Base-by-base conservation (phyloP, 2,888 invertebrate genomes). In the Phrixothrix hirtus region DNA sequence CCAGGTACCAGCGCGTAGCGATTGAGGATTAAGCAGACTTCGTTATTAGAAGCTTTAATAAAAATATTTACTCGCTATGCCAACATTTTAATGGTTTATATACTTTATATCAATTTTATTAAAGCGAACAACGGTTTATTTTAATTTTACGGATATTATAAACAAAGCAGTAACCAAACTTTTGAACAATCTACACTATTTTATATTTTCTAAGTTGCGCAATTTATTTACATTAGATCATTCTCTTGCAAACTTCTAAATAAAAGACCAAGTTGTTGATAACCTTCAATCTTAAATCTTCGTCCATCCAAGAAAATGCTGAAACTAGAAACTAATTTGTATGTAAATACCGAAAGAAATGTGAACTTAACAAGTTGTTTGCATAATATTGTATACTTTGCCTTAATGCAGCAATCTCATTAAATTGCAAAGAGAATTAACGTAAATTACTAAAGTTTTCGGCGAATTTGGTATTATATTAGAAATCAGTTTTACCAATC, bases 281-380 rank as follows among this genome's bases (percentile, higher is more conserved):
- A 41, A 35, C 39, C 26, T 47, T 32, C 49, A 49, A 49, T 49
- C 42, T 31, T 42, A 30, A 16, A 30, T 34, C 42, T 43, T 36
- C 27, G 31, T 13, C 29, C 42, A 43, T 31, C 42, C 35, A 21
- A 30, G 49, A 43, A 45, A 32, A 47, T 47, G 26, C 30, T 16
- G 27, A 31, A 43, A 25, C 42, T 42, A 49, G 32, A 35, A 49
- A 49, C 49, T 42, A 49, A 49, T 49, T 49, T 49, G 49, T 49
- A 49, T 49, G 49, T 37, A 49, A 49, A 49, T 49, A 37, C 30
- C 31, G 27, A 49, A 49, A 49, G 42, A 41, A 43, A 49, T 43
- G 32, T 49, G 49, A 36, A 49, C 49, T 49, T 49, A 41, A 49
- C 49, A 49, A 49, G 42, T 41, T 42, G 41, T 49, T 49, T 49